Conservation (phyloP, 2,113 vertebrate species). For the Callithrix jacchus region DNA sequence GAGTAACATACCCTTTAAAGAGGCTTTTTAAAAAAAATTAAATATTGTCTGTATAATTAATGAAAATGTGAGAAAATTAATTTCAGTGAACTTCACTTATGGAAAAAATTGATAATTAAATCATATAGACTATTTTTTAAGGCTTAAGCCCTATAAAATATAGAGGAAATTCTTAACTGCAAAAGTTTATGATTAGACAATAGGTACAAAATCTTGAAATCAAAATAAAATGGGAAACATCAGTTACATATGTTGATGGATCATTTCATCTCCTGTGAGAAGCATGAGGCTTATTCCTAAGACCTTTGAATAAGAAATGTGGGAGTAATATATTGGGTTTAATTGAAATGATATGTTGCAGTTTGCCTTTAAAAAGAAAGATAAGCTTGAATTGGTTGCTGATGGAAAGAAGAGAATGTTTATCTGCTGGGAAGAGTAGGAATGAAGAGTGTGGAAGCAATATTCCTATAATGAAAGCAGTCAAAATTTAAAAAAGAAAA, state of each 20-base stretch:
- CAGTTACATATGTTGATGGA: background rate
- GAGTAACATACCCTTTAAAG: constrained; percentile 13
- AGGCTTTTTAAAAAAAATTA: background rate
- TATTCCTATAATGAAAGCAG: background rate
- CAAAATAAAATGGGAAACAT: background rate
- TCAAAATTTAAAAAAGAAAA: background rate
- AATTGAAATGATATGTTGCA: constrained; percentile 25
- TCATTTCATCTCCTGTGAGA: constrained; percentile 34
- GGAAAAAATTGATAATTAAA: background rate
- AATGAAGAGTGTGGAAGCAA: background rate
- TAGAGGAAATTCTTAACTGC: background rate
- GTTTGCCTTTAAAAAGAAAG: constrained; percentile 20
- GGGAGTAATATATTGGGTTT: constrained; percentile 31
- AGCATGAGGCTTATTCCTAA: background rate
- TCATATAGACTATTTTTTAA: background rate
- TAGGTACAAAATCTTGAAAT: constrained; percentile 1
- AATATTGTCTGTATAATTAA: background rate
- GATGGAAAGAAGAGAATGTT: background rate
- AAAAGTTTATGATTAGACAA: constrained; percentile 43
- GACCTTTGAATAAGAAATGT: background rate
- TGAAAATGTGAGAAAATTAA: constrained; percentile 25
- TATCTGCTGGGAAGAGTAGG: background rate
- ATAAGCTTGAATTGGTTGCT: background rate
- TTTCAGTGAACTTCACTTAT: background rate
- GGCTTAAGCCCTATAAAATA: constrained; percentile 11